phyloP scores from a whole-genome alignment of 2,888 invertebrate genomes.

The Meta bourneti region DNA sequence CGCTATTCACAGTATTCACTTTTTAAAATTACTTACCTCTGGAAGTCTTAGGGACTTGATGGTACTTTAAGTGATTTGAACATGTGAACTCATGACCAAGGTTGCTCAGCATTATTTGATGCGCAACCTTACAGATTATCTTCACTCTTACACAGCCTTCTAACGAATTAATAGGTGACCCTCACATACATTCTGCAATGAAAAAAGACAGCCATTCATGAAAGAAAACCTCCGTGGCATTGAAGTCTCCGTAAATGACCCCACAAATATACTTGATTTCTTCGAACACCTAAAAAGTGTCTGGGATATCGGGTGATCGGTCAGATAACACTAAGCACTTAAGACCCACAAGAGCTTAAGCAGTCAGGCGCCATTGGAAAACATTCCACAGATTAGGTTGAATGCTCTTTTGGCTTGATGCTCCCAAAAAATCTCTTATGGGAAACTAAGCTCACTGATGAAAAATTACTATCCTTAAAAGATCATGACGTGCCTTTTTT shows the following conservation, averaged over 20 bases:
- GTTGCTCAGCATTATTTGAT: too few relatives aligned
- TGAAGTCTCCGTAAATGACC: neutral
- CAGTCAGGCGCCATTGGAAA: slow-evolving; percentile 24
- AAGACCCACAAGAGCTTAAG: slow-evolving; percentile 26
- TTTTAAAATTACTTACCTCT: too few relatives aligned
- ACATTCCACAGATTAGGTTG: slow-evolving; percentile 44
- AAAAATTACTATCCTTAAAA: slow-evolving; percentile 43
- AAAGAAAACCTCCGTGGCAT: neutral
- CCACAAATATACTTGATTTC: slow-evolving; percentile 30
- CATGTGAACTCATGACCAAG: too few relatives aligned
- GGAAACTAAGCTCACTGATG: slow-evolving; percentile 20
- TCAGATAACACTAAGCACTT: slow-evolving; percentile 53
- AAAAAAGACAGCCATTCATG: too few relatives aligned
- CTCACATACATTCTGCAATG: too few relatives aligned
- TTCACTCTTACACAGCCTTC: too few relatives aligned
- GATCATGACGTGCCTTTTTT: slow-evolving; percentile 52
- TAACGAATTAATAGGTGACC: too few relatives aligned
- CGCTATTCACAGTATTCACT: too few relatives aligned
- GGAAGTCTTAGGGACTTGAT: too few relatives aligned
- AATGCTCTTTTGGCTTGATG: slow-evolving; percentile 3
- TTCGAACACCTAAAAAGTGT: slow-evolving; percentile 33
- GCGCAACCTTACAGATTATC: too few relatives aligned
- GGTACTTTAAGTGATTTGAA: too few relatives aligned
- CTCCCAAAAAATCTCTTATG: slow-evolving; percentile 39
- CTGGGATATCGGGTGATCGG: slow-evolving; percentile 21